These are phyloP conservation scores for Holotrichia oblita DNA, from an alignment of 1,140 invertebrate species.

Conservation along the genomic window DNA sequence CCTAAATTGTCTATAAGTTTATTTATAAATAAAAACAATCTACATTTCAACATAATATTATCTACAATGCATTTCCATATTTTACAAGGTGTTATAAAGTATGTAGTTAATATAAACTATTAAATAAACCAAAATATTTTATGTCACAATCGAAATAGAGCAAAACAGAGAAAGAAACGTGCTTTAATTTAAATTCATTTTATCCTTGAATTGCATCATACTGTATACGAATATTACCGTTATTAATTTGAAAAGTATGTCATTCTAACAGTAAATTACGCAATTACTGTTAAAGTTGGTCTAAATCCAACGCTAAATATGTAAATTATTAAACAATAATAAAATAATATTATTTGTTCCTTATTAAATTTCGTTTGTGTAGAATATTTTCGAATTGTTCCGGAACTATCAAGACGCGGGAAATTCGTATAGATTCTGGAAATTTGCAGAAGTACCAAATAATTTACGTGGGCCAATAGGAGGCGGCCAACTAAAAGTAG, in stretches of 20 bases:
- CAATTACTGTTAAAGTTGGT: background rate
- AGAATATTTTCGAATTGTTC: background rate
- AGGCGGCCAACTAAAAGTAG: constrained; percentile 62
- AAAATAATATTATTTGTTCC: too few species aligned
- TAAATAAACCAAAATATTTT: too few species aligned
- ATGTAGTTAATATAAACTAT: background rate
- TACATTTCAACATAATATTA: too few species aligned
- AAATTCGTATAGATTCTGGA: constrained; percentile 36
- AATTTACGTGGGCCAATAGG: constrained; percentile 66
- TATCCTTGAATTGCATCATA: background rate
- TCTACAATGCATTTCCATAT: too few species aligned
- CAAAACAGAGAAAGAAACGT: too few species aligned
- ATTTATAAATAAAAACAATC: too few species aligned
- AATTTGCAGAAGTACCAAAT: constrained; percentile 14
- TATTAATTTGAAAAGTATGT: background rate
- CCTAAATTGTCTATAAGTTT: too few species aligned
- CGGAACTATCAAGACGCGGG: constrained; percentile 25
- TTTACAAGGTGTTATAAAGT: too few species aligned
- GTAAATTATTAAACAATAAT: background rate
- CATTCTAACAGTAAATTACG: constrained; percentile 3
- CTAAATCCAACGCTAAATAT: too few species aligned
- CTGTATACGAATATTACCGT: background rate
- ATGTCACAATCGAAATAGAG: background rate
- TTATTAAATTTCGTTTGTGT: too few species aligned
- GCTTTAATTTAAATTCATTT: background rate